Evolutionary conservation across 2,113 vertebrate species (phyloP), one percentile per base, ranked within the genome.

Genomic region (Silurus meridionalis): DNA sequence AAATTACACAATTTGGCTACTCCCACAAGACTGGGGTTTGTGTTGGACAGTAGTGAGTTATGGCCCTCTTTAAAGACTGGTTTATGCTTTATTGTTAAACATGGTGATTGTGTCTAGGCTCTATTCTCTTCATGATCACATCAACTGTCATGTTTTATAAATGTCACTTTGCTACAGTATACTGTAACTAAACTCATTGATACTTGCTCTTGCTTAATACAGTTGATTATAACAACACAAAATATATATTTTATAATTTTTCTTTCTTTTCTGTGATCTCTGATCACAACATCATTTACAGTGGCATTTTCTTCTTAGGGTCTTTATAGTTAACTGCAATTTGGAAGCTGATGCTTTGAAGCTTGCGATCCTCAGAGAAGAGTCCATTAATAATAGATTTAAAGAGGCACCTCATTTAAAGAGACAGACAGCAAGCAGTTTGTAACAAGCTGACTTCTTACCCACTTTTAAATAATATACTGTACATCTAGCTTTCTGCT

Each of bases 341-440:
- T 63, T 77, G 5, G 8, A 61, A 75, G 46, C 46, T 58, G 5
- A 28, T 57, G 14, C 61, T 82, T 53, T 57, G 50, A 71, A 69
- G 64, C 64, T 53, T 57, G 82, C 71, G 17, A 69, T 53, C 14
- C 5, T 67, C n/a, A 66, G 55, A 37, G 63, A 14, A 58, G 50
- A 52, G 50, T 46, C 5, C 67, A 71, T 83, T 71, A 58, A 83
- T 83, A 58, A 71, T 83, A 57, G 17, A 83, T 71, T 83, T 71
- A 46, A 15, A 11, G 10, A 46, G 77, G 0, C 19, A 25, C 23
- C 80, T 58, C 9, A 37, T 37, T 71, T 57, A 55, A 25, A 57
- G 4, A 37, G 37, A 37, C 48, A 83, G 25, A 50, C n/a, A 71
- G 52, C 15, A 4, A 71, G 11, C 48, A 57, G 17, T 57, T 71